phyloP scores from a whole-genome alignment of 2,888 invertebrate genomes.

The Diaphora mendica region DNA sequence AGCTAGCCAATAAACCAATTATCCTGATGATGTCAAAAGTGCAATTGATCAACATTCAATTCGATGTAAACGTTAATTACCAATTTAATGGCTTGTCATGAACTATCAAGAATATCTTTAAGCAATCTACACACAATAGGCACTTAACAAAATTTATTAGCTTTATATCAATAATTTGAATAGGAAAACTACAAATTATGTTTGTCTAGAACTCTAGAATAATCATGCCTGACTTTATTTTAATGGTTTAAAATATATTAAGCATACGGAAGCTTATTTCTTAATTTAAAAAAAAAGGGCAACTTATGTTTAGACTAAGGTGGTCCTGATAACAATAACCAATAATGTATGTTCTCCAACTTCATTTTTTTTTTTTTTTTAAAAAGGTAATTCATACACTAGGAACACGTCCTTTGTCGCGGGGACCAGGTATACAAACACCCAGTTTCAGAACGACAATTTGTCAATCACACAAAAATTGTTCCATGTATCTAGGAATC shows the following conservation, averaged over 20 bases:
- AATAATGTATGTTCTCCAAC: too few relatives aligned
- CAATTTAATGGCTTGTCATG: background rate
- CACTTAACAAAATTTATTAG: background rate
- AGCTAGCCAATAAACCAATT: too few relatives aligned
- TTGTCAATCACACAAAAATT: background rate
- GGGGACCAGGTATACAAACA: background rate
- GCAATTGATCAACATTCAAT: background rate
- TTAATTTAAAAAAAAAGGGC: background rate
- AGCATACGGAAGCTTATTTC: background rate
- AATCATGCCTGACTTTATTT: background rate
- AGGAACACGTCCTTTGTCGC: too few relatives aligned
- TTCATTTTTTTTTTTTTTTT: too few relatives aligned
- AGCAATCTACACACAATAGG: slow-evolving; percentile 1
- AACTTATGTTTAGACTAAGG: too few relatives aligned
- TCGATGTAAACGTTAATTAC: background rate
- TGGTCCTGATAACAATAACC: too few relatives aligned
- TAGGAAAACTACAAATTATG: background rate
- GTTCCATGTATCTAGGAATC: too few relatives aligned
- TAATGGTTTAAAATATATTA: background rate
- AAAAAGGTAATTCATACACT: too few relatives aligned
- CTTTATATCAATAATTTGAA: background rate
- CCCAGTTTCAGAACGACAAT: background rate
- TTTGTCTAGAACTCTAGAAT: background rate
- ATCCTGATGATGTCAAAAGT: background rate
- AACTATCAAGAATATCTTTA: background rate